Conservation (phyloP, 2,888 invertebrate genomes). For the Drosophila anomalata region DNA sequence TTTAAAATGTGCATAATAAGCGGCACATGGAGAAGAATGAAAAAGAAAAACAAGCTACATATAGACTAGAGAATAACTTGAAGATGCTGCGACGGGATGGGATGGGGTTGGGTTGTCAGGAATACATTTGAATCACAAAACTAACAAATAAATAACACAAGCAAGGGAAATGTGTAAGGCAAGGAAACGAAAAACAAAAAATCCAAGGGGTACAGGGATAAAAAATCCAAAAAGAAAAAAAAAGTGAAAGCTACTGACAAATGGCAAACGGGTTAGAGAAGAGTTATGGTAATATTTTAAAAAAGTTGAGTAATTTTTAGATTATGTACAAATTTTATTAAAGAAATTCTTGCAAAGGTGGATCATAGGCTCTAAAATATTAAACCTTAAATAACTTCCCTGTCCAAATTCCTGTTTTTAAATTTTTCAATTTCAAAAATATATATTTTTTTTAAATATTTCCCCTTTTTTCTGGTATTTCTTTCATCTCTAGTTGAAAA, state of each 20-base stretch:
- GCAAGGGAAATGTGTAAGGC: conserved; percentile 65
- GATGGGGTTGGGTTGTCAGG: conserved; percentile 15
- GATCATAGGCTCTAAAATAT: too few species aligned
- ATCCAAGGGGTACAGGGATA: neutral
- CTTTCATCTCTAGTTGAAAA: conserved; percentile 3
- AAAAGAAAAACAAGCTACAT: conserved; percentile 36
- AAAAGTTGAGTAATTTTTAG: neutral
- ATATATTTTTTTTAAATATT: neutral
- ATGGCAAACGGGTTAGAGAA: conserved; percentile 58
- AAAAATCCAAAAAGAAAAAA: conserved; percentile 29
- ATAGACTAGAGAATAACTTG: conserved; percentile 36
- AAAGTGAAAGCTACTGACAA: conserved; percentile 61
- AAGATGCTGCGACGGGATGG: conserved; percentile 10
- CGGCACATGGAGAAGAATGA: conserved; percentile 65
- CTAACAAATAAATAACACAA: conserved; percentile 78
- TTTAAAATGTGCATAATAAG: conserved; percentile 80
- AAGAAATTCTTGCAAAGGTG: too few species aligned
- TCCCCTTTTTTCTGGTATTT: conserved; percentile 4
- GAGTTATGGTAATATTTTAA: neutral
- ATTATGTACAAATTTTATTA: neutral
- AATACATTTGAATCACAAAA: conserved; percentile 79
- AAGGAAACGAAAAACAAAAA: conserved; percentile 56
- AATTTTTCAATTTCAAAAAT: too few species aligned
- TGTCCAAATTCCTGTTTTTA: too few species aligned
- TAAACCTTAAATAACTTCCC: too few species aligned